Base-by-base conservation (phyloP, 2,797 vertebrate species). In the Coranthus polyacanthus region DNA sequence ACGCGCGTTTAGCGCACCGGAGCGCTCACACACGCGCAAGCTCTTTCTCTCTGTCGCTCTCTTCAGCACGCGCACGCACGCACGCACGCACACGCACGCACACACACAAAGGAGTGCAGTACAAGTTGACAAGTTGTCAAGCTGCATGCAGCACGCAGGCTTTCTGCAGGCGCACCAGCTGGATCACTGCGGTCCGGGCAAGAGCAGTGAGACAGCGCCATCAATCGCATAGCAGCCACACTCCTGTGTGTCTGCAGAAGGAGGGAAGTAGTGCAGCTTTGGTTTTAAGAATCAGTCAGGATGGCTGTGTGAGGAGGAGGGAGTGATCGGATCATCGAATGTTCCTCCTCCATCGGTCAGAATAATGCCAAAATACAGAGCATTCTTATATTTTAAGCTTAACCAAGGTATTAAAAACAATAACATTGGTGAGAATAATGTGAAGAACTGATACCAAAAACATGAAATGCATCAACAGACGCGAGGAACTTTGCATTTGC, bases 181-280 rank as follows among this genome's bases (percentile, higher is more conserved):
- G 84, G 60, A 82, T 66, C 70, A 15, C 67, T 78, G 85, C 82
- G 77, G 81, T 80, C 84, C 84, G 86, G 75, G 82, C 59, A 80
- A 87, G 77, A 74, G 77, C 84, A 90, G 93, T 68, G 89, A 92
- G 87, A 92, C 89, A 93, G 93, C 93, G 93, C 93, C 93, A 94
- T 93, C 93, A 90, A 84, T 91, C 88, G 92, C 84, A 85, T 53
- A 52, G 67, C 66, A 70, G 81, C 55, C 64, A 76, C 77, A 83
- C 68, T 86, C 50, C 75, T 12, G 68, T 12, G 61, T 20, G 74
- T 54, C 38, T 29, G 57, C 18, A 10, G 29, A 49, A 59, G 22
- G 57, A 52, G 38, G 15, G 68, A 3, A 50, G 68, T 58, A 12
- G 43, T 45, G 18, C 58, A 61, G 60, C 36, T 63, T 24, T 26